Evolutionary conservation across 1,140 invertebrate genomes (phyloP), one percentile per base, ranked within the genome.

Genomic region (Tetranychus cinnabarinus): DNA sequence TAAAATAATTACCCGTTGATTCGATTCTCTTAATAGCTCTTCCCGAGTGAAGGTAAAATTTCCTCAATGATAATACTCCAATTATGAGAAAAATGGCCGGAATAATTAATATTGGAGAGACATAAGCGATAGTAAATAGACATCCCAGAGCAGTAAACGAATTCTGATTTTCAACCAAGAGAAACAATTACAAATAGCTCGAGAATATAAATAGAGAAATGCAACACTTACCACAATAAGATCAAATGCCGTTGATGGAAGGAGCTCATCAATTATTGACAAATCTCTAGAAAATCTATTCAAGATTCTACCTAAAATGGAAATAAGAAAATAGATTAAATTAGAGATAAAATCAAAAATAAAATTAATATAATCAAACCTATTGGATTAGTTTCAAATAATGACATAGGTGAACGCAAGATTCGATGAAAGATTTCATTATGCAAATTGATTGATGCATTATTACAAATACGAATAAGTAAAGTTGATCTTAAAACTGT

Each of bases 331-430:
- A 0, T 79, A 76, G 50, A 87, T 81, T 2, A 79, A 79, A 68
- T 87, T 85, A 0, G 84, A 82, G 58, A 90, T 80, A 1, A 83
- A 81, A 50, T 89, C 66, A 31, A 85, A 86, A 7, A 88, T 84
- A 63, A 83, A 75, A 0, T 83, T 59, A 37, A 42, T 37, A 15
- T 36, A 37, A 15, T 34, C 13, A 36, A 36, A 57, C 77, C 77
- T 56, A 80, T 79, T 3, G 85, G 82, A 70, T 92, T 91, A 8
- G 80, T 81, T 65, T 89, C 87, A 72, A 92, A 93, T 72, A 92
- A 92, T 13, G 78, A 76, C 78, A 91, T 88, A 1, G 82, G 84
- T 0, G 84, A 81, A 7, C 81, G 76, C 35, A 88, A 79, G 2
- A 95, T 79, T 55, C 81, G 82, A 6, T 74, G 71, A 67, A 91